Percentiles rank a stretch among this genome's conserved stretches.
Evolutionary conservation across 2,888 invertebrate genomes (phyloP).

Genomic region (Harpagoxenus sublaevis): DNA sequence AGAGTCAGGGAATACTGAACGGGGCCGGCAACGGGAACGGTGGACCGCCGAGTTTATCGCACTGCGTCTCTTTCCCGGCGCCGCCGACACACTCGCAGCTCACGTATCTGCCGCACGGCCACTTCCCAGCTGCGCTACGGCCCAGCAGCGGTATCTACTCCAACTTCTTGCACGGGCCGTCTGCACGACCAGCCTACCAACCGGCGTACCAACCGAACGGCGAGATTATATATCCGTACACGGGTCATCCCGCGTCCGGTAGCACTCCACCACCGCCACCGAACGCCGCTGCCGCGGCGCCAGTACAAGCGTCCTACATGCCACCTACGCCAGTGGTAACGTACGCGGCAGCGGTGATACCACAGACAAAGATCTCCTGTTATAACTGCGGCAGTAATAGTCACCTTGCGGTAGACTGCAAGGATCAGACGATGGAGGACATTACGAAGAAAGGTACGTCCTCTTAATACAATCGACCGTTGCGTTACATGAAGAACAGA

Average conservation of each 20-base stretch:
- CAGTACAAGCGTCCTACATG: conserved; percentile 81
- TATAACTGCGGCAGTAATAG: conserved; percentile 96
- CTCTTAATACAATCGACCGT: conserved; percentile 33
- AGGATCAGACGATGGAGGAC: conserved; percentile 97
- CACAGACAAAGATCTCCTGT: conserved; percentile 91
- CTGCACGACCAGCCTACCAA: conserved; percentile 84
- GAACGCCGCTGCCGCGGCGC: conserved; percentile 78
- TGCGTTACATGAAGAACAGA: background rate
- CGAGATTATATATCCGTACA: conserved; percentile 86
- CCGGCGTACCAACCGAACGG: conserved; percentile 87
- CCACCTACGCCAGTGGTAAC: conserved; percentile 83
- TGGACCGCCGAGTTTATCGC: conserved; percentile 81
- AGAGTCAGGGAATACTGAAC: conserved; percentile 82
- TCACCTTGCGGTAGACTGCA: conserved; percentile 95
- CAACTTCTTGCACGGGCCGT: conserved; percentile 83
- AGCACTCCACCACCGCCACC: conserved; percentile 81
- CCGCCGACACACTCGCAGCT: conserved; percentile 82
- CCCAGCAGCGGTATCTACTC: conserved; percentile 83
- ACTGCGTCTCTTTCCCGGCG: conserved; percentile 81
- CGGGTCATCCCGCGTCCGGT: conserved; percentile 81
- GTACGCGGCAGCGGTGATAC: conserved; percentile 87
- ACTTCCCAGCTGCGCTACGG: conserved; percentile 83
- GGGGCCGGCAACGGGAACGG: conserved; percentile 59
- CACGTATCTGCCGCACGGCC: conserved; percentile 82
- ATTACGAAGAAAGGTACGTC: conserved; percentile 89